Base-by-base conservation (phyloP, 92 coral and sea anemone genomes). In the Pocillopora grandis region DNA sequence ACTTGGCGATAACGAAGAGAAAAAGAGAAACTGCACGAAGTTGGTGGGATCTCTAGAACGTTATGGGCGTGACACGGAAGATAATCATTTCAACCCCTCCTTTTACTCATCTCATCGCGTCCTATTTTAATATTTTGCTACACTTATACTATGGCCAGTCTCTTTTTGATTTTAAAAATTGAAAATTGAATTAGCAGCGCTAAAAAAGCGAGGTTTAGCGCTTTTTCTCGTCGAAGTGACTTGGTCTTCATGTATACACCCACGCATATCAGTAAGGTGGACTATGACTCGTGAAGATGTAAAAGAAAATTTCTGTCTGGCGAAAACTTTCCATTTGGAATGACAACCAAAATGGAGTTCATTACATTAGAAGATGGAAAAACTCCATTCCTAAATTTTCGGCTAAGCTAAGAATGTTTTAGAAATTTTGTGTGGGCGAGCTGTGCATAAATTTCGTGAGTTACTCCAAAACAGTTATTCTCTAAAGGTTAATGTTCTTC, bases 391-490 rank as follows among this genome's bases (percentile, higher is more conserved):
- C 59, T 15, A 70, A 35, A 35, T 42, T 35, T 11, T 17, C 66
- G n/a, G 76, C 61, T 33, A 31, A 27, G 58, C 20, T 66, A 69
- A 55, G 66, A 33, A 57, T 67, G 13, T 58, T 52, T 21, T 37
- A 70, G 75, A 36, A 58, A 69, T 17, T 58, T 33, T 17, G 33
- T 82, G 86, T 82, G 86, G 86, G 86, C 86, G 86, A 82, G 16
- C 5, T 65, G 61, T 78, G 59, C 55, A 55, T 67, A 67, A 67
- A 80, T 68, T 80, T 58, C 66, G 17, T 31, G 61, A 80, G n/a
- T 76, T 58, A 21, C 72, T 72, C 73, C 86, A 61, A 82, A 71
- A 48, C 79, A 61, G 71, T 20, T 33, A 35, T 71, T 59, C 42
- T 20, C 48, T 12, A 71, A 71, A 73, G 62, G 12, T 35, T 21